Base-by-base conservation (phyloP, 2,888 invertebrate genomes). In the Drosophila putrida region DNA sequence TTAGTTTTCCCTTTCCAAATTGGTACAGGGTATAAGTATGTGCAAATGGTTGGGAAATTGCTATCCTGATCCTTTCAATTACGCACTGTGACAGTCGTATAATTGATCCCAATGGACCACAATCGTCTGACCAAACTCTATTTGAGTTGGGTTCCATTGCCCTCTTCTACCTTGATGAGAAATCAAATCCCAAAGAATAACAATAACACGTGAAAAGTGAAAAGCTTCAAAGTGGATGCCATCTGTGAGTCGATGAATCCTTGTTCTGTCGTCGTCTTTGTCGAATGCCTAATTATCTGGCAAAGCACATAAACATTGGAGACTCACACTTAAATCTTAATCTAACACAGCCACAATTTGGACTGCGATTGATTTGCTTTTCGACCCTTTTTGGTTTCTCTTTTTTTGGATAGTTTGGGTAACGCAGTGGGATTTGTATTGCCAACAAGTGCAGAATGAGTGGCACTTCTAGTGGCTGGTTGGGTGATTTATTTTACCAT, bases 31-130 rank as follows among this genome's bases (percentile, higher is more conserved):
- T 55, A 55, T 55, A 51, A 59, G 39, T 36, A 41, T 41, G 55
- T 55, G 61, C n/a, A 41, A 53, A 51, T 39, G n/a, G 49, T 49
- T 49, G 44, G n/a, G 15, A 27, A 50, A 46, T 10, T 57, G 36
- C 47, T 15, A 13, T 53, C 50, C 60, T 82, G 88, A 82, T 89
- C 90, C 87, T 89, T 86, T 89, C 85, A 86, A 89, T 86, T 86
- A 89, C 88, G 82, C 88, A 89, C 84, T 86, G 86, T 86, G 85
- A 86, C 85, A 89, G 87, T 78, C 90, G 53, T 75, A 86, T 86
- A 86, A 86, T 86, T 89, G 88, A 88, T 89, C 85, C 85, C 89
- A 72, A 73, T 73, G 89, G 85, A 86, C 83, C 71, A 38, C 72
- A 76, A 54, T 55, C 55, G 65, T 25, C 33, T 6, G 38, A 65